Base-by-base conservation (phyloP, 2,797 vertebrate species). In the Euphonia xanthogaster region DNA sequence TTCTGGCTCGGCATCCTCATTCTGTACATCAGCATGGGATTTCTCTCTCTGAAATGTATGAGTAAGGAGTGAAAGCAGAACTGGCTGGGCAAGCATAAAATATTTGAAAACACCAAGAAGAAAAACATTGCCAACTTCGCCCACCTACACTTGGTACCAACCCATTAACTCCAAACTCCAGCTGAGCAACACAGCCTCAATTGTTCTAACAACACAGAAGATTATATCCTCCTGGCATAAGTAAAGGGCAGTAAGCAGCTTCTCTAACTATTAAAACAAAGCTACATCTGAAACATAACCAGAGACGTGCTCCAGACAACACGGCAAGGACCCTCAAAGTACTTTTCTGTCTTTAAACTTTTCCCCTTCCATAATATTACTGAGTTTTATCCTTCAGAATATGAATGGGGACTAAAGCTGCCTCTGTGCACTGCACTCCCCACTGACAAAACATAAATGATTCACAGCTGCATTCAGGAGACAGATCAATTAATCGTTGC, bases 401-500 rank as follows among this genome's bases (percentile, higher is more conserved):
- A 94, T 67, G 93, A 97, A 95, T 73, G 88, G 81, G 44, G 53
- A 84, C 50, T 17, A 70, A 75, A 88, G 53, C 40, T 3, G 42
- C 47, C 73, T 42, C 94, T 65, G 68, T 61, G 94, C 68, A n/a
- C 93, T 82, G 60, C 55, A 57, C 88, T 95, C 76, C 91, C 84
- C 94, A 89, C 93, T 94, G 91, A 95, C 90, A 92, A 94, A 96
- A 10, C 63, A 93, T 91, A 96, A 97, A 94, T 96, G 96, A 97
- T 96, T 97, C 97, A 98, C 91, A 86, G 95, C 78, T 73, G 89
- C 63, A 33, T 90, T 94, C 93, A 84, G 85, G 76, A 97, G 79
- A 74, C 55, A 79, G 94, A 96, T 96, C 91, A 97, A 97, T 97
- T 96, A 97, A 97, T 97, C 92, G 54, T 60, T 94, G 89, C 88